These are phyloP conservation scores for Megamerina dolium DNA, from an alignment of 2,888 invertebrate species.

Conservation along the genomic window DNA sequence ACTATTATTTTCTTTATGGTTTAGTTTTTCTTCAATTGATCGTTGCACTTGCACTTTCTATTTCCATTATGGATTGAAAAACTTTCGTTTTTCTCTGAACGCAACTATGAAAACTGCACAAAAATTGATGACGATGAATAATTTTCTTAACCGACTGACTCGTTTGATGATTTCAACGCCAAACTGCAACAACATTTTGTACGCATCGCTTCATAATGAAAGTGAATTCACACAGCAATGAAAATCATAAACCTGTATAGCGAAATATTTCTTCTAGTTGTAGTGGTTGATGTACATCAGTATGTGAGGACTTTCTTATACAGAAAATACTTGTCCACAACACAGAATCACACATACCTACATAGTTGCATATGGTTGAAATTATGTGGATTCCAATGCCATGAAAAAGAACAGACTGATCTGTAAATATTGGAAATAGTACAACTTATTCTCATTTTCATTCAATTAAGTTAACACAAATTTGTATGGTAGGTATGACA, in stretches of 20 bases:
- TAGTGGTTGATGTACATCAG: no score
- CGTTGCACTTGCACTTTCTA: constrained; percentile 48
- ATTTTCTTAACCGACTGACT: constrained; percentile 7
- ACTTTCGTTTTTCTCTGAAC: constrained; percentile 46
- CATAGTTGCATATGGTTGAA: no score
- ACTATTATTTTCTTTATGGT: constrained; percentile 13
- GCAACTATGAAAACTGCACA: constrained; percentile 25
- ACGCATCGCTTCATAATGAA: constrained; percentile 43
- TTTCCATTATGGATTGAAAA: constrained; percentile 45
- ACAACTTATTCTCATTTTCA: not conserved
- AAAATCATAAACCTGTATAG: no score
- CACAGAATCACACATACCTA: no score
- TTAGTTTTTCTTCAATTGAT: constrained; percentile 12
- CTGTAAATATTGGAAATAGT: no score
- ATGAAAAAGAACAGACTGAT: no score
- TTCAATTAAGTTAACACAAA: not conserved
- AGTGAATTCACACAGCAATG: constrained; percentile 38
- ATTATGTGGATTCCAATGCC: no score
- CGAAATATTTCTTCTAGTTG: no score
- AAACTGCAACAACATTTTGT: constrained; percentile 15
- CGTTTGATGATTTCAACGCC: constrained; percentile 8
- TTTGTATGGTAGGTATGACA: not conserved
- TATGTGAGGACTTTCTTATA: no score
- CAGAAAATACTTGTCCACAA: no score
- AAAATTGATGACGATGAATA: constrained; percentile 4